Base-by-base conservation (phyloP, 1,140 invertebrate genomes). In the Apocrypta bakeri region DNA sequence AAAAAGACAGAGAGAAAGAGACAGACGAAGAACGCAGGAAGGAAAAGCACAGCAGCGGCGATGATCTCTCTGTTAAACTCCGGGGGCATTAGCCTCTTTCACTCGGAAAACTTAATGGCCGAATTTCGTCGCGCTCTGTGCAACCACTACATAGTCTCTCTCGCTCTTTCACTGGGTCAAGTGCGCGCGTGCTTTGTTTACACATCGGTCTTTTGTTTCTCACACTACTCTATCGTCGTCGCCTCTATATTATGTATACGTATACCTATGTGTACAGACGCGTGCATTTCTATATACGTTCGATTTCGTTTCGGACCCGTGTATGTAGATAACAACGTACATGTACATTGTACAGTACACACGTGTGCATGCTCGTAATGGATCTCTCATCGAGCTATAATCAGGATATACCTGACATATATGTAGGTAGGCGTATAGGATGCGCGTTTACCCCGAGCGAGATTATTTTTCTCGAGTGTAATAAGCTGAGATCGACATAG, bases 81-180 rank as follows among this genome's bases (percentile, higher is more conserved):
- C 63, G 63, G 25, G 63, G 24, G 63, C 63, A 66, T 66, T 66
- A 66, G 63, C 27, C 63, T 25, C 24, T 56, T 42, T 73, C 71
- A 25, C 71, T 61, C 37, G 71, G 71, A 48, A 73, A 73, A 73
- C 71, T 73, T 73, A 73, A 73, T 73, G 71, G 73, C n/a, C 73
- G 73, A 75, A 75, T 75, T 75, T 75, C 71, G 71, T 48, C 37
- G 71, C 24, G 37, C n/a, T 17, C 14, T 17, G 48, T 14, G 6
- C n/a, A 17, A 17, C 21, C 48, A 24, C 68, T 31, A 71, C n/a
- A 4, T 14, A 12, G 64, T 37, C 12, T 12, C 21, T 61, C n/a
- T n/a, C n/a, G n/a, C n/a, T n/a, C n/a, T n/a, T n/a, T n/a, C 74
- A 76, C 25, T 76, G 42, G 74, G 74, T 76, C 74, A 76, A 76